Evolutionary conservation across 92 coral and sea anemone genomes (phyloP).

Genomic region (Meandrina meandrites): DNA sequence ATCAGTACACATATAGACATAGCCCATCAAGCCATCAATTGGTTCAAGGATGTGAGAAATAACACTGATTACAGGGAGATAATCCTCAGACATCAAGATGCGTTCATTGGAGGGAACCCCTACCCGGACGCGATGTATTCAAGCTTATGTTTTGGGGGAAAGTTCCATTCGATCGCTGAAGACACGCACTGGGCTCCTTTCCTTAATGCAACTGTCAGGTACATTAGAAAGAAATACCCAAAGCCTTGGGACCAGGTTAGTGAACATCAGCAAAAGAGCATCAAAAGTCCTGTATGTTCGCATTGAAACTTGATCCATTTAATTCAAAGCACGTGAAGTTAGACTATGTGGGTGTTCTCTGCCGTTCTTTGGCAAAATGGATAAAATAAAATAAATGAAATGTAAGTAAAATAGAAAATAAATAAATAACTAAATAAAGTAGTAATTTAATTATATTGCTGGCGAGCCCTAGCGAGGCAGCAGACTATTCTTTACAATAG

Average conservation of each 20-base stretch:
- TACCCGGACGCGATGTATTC: conserved; percentile 96
- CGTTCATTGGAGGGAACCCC: conserved; percentile 89
- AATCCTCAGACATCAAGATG: conserved; percentile 81
- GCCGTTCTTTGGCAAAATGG: no score
- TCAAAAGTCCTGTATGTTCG: no score
- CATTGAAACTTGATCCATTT: neutral
- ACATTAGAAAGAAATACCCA: conserved; percentile 84
- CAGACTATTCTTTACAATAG: no score
- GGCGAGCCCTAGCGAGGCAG: no score
- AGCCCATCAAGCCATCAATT: conserved; percentile 86
- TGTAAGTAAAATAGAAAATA: no score
- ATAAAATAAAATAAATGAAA: no score
- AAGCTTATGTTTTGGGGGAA: conserved; percentile 80
- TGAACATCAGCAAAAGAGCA: no score
- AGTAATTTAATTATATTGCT: no score
- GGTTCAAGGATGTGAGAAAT: conserved; percentile 78
- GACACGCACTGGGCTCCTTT: conserved; percentile 99
- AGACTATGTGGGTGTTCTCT: no score
- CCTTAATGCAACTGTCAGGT: conserved; percentile 90
- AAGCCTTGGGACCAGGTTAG: conserved; percentile 95
- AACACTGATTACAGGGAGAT: conserved; percentile 79
- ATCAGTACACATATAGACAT: conserved; percentile 94
- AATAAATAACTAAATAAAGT: no score
- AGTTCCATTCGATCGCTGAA: conserved; percentile 77
- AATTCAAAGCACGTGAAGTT: neutral